Percentiles rank a stretch among this genome's conserved stretches.
Conservation (phyloP, 2,888 invertebrate species). For the Luperina testacea region DNA sequence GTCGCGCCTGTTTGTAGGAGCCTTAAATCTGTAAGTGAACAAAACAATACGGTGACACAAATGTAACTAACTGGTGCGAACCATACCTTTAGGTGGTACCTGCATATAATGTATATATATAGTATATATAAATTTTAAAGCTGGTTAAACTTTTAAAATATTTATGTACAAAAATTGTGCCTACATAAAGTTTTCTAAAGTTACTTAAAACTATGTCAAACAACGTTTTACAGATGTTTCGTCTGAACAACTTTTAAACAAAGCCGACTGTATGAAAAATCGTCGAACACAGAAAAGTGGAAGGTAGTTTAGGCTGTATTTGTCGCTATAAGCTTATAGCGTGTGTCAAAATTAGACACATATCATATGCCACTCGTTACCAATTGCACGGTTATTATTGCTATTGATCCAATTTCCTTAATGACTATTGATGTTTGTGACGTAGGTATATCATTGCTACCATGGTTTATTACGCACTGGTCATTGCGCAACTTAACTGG, state of each 20-base stretch:
- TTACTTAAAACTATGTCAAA: not conserved
- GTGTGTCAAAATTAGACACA: slow-evolving; percentile 23
- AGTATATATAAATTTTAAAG: too few species aligned
- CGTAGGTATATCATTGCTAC: slow-evolving; percentile 37
- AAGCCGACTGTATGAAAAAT: not conserved
- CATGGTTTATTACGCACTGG: slow-evolving; percentile 24
- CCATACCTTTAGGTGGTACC: too few species aligned
- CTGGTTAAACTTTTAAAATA: not conserved
- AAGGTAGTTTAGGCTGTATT: not conserved
- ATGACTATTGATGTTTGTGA: slow-evolving; percentile 56
- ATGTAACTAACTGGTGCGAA: too few species aligned
- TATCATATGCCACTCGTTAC: slow-evolving; percentile 35
- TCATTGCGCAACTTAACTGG: slow-evolving; percentile 34
- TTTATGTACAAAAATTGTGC: not conserved
- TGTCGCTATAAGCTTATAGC: slow-evolving; percentile 21
- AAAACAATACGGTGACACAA: too few species aligned
- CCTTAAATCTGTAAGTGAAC: too few species aligned
- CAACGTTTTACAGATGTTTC: not conserved
- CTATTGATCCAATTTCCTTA: slow-evolving; percentile 63
- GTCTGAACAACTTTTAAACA: not conserved
- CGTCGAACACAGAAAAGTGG: not conserved
- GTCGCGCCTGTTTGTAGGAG: too few species aligned
- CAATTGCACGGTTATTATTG: slow-evolving; percentile 44
- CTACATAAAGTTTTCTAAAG: not conserved
- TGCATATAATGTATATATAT: too few species aligned